Evolutionary conservation across 37 sponge, comb jelly and placozoan species (phyloP), one percentile per base, ranked within the genome.

Genomic region (Halisarca cf. caerulea): DNA sequence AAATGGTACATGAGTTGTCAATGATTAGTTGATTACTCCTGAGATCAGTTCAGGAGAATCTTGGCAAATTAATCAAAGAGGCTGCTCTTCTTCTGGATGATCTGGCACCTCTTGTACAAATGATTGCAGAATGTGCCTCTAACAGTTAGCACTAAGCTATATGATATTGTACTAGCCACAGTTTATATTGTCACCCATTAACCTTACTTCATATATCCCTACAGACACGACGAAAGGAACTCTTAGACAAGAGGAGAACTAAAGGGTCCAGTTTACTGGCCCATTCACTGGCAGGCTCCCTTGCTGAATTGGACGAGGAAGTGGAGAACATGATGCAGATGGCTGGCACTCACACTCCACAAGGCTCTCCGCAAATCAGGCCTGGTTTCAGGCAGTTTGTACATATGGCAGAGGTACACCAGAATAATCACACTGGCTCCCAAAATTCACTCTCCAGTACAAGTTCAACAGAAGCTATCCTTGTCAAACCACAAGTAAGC

Each of bases 291-390:
- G 80, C 38, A 69, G 82, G 58, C 39, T 78, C 47, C 89, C 81
- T 74, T 15, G 77, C 77, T 21, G 89, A 92, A 78, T 79, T 92
- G 8, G 92, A 92, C 35, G 75, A 42, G 4, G 92, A 92, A 28
- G 83, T 92, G 30, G 89, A 72, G 21, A 85, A 89, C 70, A 92
- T 92, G 92, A 82, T 92, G 86, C 82, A 92, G 30, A 75, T 88
- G 69, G 92, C 92, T 21, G 85, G 88, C 51, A 73, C 82, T 25
- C 86, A 66, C 20, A 82, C 86, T 21, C 35, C 66, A 1, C 38
- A n/a, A 20, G 45, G 45, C 77, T 36, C 77, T 40, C 77, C 77
- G 41, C 42, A 37, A 39, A 3, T 74, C 8, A 74, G 36, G 15
- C 77, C 77, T 40, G 45, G 42, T 3, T 44, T 24, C 77, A 40